Percentiles rank a stretch among this genome's conserved stretches.
Conservation (phyloP, 23 tunicate species). For the Trididemnum clinides region DNA sequence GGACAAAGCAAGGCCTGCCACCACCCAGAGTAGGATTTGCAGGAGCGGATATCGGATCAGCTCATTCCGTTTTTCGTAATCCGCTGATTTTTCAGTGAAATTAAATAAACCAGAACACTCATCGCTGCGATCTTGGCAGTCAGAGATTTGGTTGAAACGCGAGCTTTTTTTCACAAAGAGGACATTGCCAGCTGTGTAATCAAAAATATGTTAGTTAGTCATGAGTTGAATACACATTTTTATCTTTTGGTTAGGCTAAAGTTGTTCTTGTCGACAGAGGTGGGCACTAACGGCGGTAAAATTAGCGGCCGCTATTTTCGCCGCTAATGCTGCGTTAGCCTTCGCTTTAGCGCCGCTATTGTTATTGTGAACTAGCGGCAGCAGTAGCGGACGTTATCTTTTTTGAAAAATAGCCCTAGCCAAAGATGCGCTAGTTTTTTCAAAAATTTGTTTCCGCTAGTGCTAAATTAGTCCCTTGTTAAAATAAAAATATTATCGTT, state of each 20-base stretch:
- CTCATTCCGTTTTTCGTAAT: slow-evolving; percentile 27
- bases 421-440: no score
- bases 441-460: no score
- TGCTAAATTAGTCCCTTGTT: no score
- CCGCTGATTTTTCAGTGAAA: not conserved
- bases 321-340: no score
- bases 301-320: no score
- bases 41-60: slow-evolving; percentile 54
- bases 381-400: no score
- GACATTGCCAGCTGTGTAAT: slow-evolving; percentile 38
- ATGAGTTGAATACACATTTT: not conserved
- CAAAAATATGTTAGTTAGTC: not conserved
- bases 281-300: no score
- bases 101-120: slow-evolving; percentile 56
- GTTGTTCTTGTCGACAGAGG: no score
- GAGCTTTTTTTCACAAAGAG: slow-evolving; percentile 37
- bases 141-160: slow-evolving; percentile 41
- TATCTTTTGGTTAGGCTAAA: not conserved
- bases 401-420: no score
- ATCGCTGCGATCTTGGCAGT: slow-evolving; percentile 78
- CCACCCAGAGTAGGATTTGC: slow-evolving; percentile 46
- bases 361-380: no score
- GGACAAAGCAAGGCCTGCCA: slow-evolving; percentile 49
- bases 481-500: no score
- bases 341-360: no score